These are phyloP conservation scores for Phylloscopus whistleri DNA, from an alignment of 2,113 vertebrate genomes.

Conservation along the genomic window DNA sequence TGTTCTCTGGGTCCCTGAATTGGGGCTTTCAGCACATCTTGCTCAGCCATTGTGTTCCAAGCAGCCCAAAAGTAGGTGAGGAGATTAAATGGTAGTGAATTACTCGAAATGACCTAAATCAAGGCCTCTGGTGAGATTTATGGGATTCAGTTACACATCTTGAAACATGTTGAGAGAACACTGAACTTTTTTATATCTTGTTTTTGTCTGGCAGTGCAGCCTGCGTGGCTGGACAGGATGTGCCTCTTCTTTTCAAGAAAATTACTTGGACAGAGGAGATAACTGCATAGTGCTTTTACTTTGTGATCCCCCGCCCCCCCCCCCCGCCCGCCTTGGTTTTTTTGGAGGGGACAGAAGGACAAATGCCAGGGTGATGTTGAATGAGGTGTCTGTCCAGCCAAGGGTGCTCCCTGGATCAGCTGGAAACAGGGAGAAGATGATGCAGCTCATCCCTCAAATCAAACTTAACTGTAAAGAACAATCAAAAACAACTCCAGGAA, in stretches of 20 bases:
- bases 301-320: too few species aligned
- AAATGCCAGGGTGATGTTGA: neutral
- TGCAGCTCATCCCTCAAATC: neutral
- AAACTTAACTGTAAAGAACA: neutral
- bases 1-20: neutral
- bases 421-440: neutral
- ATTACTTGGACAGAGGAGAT: neutral
- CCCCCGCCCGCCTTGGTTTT: neutral
- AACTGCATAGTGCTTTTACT: neutral
- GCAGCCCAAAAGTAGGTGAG: neutral
- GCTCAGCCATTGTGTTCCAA: neutral
- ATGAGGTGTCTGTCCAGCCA: accelerated
- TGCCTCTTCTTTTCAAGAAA: neutral
- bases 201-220: neutral
- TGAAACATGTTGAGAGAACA: neutral
- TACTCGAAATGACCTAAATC: neutral
- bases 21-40: neutral
- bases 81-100: neutral
- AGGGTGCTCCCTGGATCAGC: accelerated
- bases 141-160: neutral
- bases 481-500: neutral
- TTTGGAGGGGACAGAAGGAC: neutral
- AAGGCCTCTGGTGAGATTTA: neutral
- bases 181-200: neutral
- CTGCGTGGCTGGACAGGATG: neutral